Conservation (phyloP, 2,797 vertebrate species). For the Acestrorhynchus altus region DNA sequence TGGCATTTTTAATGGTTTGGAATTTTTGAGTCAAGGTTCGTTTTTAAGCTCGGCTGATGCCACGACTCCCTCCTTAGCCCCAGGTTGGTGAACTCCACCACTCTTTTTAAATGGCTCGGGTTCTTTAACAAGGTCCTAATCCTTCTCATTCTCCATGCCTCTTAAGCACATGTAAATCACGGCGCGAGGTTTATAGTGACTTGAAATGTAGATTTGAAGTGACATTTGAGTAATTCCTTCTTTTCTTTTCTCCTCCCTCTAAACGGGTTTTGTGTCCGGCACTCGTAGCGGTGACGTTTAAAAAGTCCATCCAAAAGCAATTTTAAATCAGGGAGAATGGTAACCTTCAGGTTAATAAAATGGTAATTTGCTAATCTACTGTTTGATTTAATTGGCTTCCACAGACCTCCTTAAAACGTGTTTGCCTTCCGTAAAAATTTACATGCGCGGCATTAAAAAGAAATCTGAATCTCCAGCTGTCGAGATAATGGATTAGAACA, state of each 20-base stretch:
- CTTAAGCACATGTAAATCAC: slow-evolving; percentile 70
- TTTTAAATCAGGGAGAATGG: slow-evolving; percentile 75
- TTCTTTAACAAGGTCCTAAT: slow-evolving; percentile 61
- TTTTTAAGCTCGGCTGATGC: slow-evolving; percentile 47
- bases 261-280: slow-evolving; percentile 71
- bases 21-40: slow-evolving; percentile 30
- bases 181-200: slow-evolving; percentile 67
- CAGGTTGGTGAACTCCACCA: slow-evolving; percentile 60
- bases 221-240: slow-evolving; percentile 72
- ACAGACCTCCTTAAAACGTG: slow-evolving; percentile 75
- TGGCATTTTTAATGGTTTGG: slow-evolving; percentile 27
- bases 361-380: slow-evolving; percentile 76
- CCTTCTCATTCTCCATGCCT: slow-evolving; percentile 68
- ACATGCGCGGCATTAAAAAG: slow-evolving; percentile 71
- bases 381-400: slow-evolving; percentile 79
- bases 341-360: slow-evolving; percentile 79
- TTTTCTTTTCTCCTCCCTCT: slow-evolving; percentile 57
- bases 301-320: slow-evolving; percentile 75
- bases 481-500: slow-evolving; percentile 79
- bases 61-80: slow-evolving; percentile 35
- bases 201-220: slow-evolving; percentile 77
- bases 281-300: slow-evolving; percentile 69
- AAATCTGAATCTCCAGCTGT: slow-evolving; percentile 79
- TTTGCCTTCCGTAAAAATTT: slow-evolving; percentile 75
- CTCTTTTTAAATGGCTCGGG: slow-evolving; percentile 54